A percentile compares a stretch with the other conserved stretches of the same genome.
These are phyloP conservation scores for Odocoileus hemionus DNA, from an alignment of 2,113 vertebrate genomes.

Conservation along the genomic window DNA sequence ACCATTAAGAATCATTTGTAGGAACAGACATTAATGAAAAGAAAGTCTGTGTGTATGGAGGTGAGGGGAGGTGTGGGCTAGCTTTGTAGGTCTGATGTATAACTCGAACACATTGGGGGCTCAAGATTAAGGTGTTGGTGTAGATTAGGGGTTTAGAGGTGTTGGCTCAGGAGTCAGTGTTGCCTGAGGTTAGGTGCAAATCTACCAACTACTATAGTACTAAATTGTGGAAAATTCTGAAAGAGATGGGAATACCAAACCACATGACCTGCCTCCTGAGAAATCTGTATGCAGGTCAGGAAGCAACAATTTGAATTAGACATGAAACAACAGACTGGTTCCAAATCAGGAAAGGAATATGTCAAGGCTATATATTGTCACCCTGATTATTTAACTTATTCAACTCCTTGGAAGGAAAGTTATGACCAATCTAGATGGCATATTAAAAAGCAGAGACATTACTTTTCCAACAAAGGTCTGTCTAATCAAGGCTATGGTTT, in stretches of 20 bases:
- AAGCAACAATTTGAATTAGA: not conserved
- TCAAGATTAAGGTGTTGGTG: not conserved
- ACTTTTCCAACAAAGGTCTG: too few relatives aligned
- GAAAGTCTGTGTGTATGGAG: not conserved
- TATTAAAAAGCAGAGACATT: too few relatives aligned
- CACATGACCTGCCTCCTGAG: not conserved
- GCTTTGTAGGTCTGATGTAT: not conserved
- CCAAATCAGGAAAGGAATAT: not conserved
- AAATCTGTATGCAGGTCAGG: not conserved
- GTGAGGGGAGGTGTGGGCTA: not conserved
- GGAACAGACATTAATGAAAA: not conserved
- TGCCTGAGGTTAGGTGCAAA: not conserved
- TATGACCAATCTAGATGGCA: too few relatives aligned
- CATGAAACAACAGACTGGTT: not conserved
- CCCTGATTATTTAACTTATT: not conserved
- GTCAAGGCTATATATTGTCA: not conserved
- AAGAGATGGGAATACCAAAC: not conserved
- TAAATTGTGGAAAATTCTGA: not conserved
- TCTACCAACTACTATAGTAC: not conserved
- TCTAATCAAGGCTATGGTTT: too few relatives aligned
- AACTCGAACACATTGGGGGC: accelerated
- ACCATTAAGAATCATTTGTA: not conserved
- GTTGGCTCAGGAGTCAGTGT: not conserved
- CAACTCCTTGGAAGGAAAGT: too few relatives aligned
- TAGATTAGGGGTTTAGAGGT: not conserved